Evolutionary conservation across 2,888 invertebrate species (phyloP).

Genomic region (Cataglyphis albicans): DNA sequence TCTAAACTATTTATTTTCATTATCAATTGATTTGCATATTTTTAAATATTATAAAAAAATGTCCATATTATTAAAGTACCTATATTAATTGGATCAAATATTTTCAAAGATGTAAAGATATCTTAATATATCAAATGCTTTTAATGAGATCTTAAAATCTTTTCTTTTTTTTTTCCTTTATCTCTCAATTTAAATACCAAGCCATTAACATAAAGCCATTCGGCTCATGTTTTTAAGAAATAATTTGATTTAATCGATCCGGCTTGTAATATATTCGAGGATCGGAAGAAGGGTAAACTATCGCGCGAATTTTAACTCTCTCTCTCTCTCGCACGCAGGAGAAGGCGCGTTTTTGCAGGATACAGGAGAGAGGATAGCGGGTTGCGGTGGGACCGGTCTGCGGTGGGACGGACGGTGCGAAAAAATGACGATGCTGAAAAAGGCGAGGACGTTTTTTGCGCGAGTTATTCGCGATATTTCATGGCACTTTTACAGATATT

Average conservation of each 20-base stretch:
- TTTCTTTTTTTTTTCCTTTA: slow-evolving; percentile 14
- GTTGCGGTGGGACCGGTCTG: slow-evolving; percentile 38
- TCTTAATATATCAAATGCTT: background rate
- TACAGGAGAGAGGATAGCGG: slow-evolving; percentile 16
- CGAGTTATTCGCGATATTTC: slow-evolving; percentile 66
- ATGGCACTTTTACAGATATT: slow-evolving; percentile 69
- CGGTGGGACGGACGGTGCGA: background rate
- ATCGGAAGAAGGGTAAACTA: slow-evolving; percentile 46
- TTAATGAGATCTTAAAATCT: background rate
- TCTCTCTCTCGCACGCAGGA: background rate
- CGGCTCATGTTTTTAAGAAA: slow-evolving; percentile 25
- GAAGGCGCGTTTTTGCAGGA: slow-evolving; percentile 21
- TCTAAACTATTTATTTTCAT: background rate
- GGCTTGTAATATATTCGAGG: slow-evolving; percentile 22
- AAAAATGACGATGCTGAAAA: slow-evolving; percentile 54
- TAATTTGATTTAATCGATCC: slow-evolving; percentile 40
- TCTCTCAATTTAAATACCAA: background rate
- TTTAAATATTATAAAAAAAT: background rate
- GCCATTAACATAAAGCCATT: background rate
- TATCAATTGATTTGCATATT: background rate
- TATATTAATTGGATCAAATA: background rate
- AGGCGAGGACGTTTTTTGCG: slow-evolving; percentile 56
- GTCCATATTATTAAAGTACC: background rate
- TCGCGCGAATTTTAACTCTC: slow-evolving; percentile 42
- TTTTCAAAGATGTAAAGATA: background rate